Conservation (phyloP, 2,113 vertebrate species). For the western clawed frog (Xenopus tropicalis) region DNA sequence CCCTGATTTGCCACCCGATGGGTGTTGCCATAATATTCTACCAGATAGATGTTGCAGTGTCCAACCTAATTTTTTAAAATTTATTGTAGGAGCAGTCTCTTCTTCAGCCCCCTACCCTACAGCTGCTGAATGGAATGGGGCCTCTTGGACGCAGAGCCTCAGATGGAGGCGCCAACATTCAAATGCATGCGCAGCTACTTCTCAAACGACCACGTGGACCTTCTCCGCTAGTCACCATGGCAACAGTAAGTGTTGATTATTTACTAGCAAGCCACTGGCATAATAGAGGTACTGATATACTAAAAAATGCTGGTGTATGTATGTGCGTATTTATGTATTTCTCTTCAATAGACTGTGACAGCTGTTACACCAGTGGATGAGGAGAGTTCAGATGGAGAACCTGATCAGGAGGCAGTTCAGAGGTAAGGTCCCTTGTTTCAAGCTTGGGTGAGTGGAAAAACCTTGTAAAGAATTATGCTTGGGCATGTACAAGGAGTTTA, state of each 20-base stretch:
- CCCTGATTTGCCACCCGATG: too few species aligned
- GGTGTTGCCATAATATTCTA: too few species aligned
- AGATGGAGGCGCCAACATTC: constrained; percentile 95
- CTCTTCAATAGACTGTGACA: constrained; percentile 72
- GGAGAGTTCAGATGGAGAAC: constrained; percentile 94
- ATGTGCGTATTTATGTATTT: background rate
- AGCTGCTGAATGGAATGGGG: constrained; percentile 96
- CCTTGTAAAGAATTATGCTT: too few species aligned
- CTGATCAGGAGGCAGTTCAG: constrained; percentile 96
- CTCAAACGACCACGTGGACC: constrained; percentile 92
- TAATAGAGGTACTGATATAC: too few species aligned
- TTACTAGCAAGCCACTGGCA: too few species aligned
- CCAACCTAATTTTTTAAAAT: background rate
- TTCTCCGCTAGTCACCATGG: constrained; percentile 89
- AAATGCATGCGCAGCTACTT: constrained; percentile 90
- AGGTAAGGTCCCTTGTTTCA: constrained; percentile 73
- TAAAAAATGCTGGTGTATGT: too few species aligned
- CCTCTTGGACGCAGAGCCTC: constrained; percentile 94
- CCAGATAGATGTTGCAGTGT: too few species aligned
- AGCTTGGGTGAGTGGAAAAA: background rate
- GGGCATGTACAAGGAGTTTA: too few species aligned
- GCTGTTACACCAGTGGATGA: constrained; percentile 95
- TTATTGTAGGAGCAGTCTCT: constrained; percentile 87
- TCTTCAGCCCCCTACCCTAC: constrained; percentile 92
- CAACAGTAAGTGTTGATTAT: constrained; percentile 73